A percentile compares a stretch with the other conserved stretches of the same genome.
phyloP scores from a whole-genome alignment of 2,113 vertebrate species.

The Lepisosteus oculatus region DNA sequence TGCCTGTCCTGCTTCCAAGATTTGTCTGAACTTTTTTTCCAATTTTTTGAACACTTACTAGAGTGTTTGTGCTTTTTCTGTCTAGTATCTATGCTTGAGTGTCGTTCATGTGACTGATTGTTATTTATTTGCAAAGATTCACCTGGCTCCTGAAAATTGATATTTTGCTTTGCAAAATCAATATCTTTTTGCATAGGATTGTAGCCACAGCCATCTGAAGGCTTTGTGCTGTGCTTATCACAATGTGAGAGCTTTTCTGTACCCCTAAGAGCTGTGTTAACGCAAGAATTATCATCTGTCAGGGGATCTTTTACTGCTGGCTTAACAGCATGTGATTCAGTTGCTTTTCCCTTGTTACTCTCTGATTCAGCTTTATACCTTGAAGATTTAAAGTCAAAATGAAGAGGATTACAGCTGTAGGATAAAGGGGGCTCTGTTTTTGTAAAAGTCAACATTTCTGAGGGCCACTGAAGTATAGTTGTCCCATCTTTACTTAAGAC shows the following conservation, averaged over 20 bases:
- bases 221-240: constrained; percentile 30
- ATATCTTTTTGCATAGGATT: constrained; percentile 16
- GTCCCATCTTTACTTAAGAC: constrained; percentile 73
- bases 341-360: constrained; percentile 42
- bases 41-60: constrained; percentile 26
- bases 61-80: constrained; percentile 28
- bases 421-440: constrained; percentile 72
- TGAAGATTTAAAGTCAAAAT: constrained; percentile 80
- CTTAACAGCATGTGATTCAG: constrained; percentile 42
- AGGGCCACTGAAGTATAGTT: constrained; percentile 83
- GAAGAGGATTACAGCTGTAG: constrained; percentile 83
- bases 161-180: not conserved
- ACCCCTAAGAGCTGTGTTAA: constrained; percentile 37
- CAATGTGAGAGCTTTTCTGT: constrained; percentile 16
- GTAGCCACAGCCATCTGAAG: constrained; percentile 5
- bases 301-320: constrained; percentile 43
- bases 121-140: constrained; percentile 29
- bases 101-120: constrained; percentile 4
- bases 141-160: not conserved
- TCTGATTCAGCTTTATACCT: constrained; percentile 48
- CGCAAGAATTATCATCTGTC: constrained; percentile 50
- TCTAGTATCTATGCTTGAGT: constrained; percentile 10
- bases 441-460: constrained; percentile 81
- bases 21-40: constrained; percentile 28
- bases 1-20: constrained; percentile 26